Base-by-base conservation (phyloP, 2,797 vertebrate species). In the Nothura maculosa region DNA sequence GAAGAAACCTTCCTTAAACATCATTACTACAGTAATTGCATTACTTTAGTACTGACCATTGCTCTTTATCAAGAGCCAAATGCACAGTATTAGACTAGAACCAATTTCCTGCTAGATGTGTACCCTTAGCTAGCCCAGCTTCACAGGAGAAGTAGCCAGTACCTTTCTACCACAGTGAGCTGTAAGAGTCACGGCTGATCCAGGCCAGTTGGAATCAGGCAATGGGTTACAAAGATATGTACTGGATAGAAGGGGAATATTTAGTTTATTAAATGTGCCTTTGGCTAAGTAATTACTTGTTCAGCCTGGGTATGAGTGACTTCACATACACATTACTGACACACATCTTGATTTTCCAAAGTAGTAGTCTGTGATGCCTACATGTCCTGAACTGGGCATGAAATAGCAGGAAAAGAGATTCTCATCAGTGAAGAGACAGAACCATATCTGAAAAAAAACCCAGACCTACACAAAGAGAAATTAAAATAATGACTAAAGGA, bases 81-180 rank as follows among this genome's bases (percentile, higher is more conserved):
- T 0, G 0, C 25, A 8, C 28, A 54, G 40, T 34, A 28, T 25
- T 20, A 83, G 24, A 42, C 20, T 1, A 0, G 45, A 62, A 11
- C 16, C 21, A 69, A 32, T 16, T 75, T 63, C 55, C 50, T 14
- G 7, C 3, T 28, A 43, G 12, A 36, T n/a, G 15, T 0, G 0
- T 28, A 27, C 22, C 21, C 2, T 5, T 20, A 72, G 38, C 38
- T 67, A 47, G 40, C 36, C 21, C 1, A 28, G 45, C 21, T 48
- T 34, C 24, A 27, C 10, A 38, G 3, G 10, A 48, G 0, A 1
- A 81, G 43, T 15, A 52, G 48, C 22, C 9, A 3, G 1, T 48
- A 50, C 11, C 24, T 82, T 61, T 21, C 25, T 30, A 38, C 17
- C 5, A 18, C 2, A 2, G 24, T 14, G 12, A 43, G 24, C 5